Percentiles rank a stretch among this genome's conserved stretches.
These are phyloP conservation scores for Cremastinae sp. DNA, from an alignment of 2,888 invertebrate genomes.

Conservation along the genomic window DNA sequence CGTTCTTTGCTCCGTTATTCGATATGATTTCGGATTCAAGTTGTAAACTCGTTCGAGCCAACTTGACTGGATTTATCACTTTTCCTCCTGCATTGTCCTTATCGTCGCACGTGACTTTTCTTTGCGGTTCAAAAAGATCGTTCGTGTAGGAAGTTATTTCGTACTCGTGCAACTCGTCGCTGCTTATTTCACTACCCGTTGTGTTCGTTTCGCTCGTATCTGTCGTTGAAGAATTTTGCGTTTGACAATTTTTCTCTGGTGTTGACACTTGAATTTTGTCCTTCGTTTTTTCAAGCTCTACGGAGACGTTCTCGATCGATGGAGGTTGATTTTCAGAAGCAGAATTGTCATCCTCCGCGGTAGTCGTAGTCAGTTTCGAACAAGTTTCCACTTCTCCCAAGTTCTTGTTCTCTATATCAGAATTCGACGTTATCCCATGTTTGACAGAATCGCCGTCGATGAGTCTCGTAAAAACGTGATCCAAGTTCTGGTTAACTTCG, in stretches of 20 bases:
- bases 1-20: slow-evolving; percentile 2
- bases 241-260: slow-evolving; percentile 6
- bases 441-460: not conserved
- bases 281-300: slow-evolving; percentile 37
- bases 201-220: slow-evolving; percentile 71
- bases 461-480: slow-evolving; percentile 17
- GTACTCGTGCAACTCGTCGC: slow-evolving; percentile 75
- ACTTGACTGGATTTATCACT: not conserved
- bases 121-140: slow-evolving; percentile 3
- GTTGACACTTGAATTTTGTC: slow-evolving; percentile 12
- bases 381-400: slow-evolving; percentile 14
- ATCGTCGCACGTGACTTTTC: slow-evolving; percentile 3
- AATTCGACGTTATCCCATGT: not conserved
- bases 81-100: not conserved
- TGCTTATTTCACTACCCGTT: slow-evolving; percentile 73
- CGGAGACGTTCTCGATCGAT: slow-evolving; percentile 52
- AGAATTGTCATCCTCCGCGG: slow-evolving; percentile 32
- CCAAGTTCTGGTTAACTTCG: slow-evolving; percentile 64
- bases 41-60: slow-evolving; percentile 34
- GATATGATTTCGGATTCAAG: not conserved
- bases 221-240: slow-evolving; percentile 54
- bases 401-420: slow-evolving; percentile 2
- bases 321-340: slow-evolving; percentile 55
- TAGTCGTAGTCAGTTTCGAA: not conserved
- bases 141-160: slow-evolving; percentile 66